phyloP scores from a whole-genome alignment of 2,888 invertebrate species.

The Zeuzera pyrina region DNA sequence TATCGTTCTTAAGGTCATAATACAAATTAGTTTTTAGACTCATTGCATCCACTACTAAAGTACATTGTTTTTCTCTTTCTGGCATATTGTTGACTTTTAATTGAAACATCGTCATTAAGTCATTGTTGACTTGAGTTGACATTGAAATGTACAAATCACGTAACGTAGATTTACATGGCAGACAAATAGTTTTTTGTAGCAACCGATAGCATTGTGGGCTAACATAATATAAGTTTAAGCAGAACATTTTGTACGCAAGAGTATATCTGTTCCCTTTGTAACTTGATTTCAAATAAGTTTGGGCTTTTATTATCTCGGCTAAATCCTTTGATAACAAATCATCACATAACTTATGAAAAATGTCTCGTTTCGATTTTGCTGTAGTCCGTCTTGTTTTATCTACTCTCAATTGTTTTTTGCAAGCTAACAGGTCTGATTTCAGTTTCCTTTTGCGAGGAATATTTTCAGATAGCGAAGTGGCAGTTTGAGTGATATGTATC shows the following conservation, averaged over 20 bases:
- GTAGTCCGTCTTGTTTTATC: background rate
- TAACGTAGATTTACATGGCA: conserved; percentile 3
- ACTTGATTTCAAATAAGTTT: background rate
- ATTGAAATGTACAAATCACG: background rate
- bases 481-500: too few relatives aligned
- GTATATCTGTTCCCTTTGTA: conserved; percentile 5
- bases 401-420: too few relatives aligned
- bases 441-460: conserved; percentile 3
- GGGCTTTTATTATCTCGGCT: background rate
- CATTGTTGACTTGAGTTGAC: background rate
- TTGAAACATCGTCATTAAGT: background rate
- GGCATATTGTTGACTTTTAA: conserved; percentile 2
- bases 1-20: conserved; percentile 8
- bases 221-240: conserved; percentile 3
- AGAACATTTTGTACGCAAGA: conserved; percentile 2
- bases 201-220: conserved; percentile 4
- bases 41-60: conserved; percentile 1
- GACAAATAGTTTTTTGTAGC: background rate
- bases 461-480: too few relatives aligned
- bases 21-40: conserved; percentile 5
- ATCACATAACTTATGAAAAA: conserved; percentile 1
- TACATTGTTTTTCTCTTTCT: conserved; percentile 1
- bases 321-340: conserved; percentile 1
- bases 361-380: background rate
- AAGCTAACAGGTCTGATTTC: background rate